These are phyloP conservation scores for Zosterops hypoxanthus DNA, from an alignment of 2,113 vertebrate genomes.

Conservation along the genomic window DNA sequence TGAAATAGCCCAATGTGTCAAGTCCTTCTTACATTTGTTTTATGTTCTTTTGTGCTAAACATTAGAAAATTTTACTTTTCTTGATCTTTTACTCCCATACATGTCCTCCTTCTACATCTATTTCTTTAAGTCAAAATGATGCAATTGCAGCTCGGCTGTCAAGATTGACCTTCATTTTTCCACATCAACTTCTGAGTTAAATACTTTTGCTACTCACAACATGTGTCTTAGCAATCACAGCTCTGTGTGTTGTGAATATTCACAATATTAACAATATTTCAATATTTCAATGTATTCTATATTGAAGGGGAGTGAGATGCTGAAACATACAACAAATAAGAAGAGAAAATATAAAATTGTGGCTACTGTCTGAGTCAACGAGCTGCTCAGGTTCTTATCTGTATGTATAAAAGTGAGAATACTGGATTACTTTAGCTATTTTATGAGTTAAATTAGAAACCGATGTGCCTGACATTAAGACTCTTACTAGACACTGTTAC, in stretches of 20 bases:
- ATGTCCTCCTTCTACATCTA: neutral
- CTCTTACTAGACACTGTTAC: neutral
- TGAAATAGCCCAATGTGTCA: neutral
- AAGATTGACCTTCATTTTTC: neutral
- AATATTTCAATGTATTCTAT: neutral
- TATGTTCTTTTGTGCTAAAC: neutral
- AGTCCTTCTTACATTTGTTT: neutral
- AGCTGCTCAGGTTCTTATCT: neutral
- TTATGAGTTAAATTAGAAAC: constrained; percentile 15
- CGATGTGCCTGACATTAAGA: neutral
- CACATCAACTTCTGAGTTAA: neutral
- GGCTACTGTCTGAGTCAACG: neutral
- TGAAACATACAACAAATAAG: neutral
- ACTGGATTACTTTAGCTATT: neutral
- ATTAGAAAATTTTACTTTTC: neutral
- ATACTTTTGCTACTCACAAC: neutral
- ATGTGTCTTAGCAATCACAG: neutral
- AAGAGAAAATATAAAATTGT: neutral
- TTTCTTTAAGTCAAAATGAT: neutral
- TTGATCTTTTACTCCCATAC: neutral
- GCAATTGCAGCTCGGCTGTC: neutral
- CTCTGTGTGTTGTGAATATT: neutral
- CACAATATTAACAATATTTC: neutral
- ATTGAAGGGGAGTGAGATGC: neutral
- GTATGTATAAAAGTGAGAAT: neutral